Evolutionary conservation across 2,113 vertebrate species (phyloP), one percentile per base, ranked within the genome.

Genomic region (Elephas maximus): DNA sequence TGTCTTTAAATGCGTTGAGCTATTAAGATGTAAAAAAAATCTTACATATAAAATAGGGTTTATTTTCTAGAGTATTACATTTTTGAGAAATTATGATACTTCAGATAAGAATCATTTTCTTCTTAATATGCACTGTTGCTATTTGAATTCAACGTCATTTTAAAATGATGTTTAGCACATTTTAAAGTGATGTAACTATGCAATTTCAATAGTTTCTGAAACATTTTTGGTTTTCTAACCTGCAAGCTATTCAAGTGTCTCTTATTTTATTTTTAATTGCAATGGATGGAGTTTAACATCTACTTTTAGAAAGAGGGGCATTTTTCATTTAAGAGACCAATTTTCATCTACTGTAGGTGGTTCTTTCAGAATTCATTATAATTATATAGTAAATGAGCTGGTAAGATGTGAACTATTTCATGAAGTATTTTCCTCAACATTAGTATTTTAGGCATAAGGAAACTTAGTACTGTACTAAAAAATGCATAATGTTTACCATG

Each of bases 341-440:
- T 77, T 98, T 78, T 96, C 91, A 96, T 96, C 78, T 88, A 18
- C 18, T 87, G n/a, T 63, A 92, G 48, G 57, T 41, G 90, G 85
- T 48, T 41, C 77, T 95, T 96, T 96, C 23, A 93, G 73, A 90
- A 96, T 20, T 84, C 37, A 28, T 73, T 63, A 88, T 95, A 97
- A 96, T 97, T 97, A 44, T 51, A 92, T 90, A 69, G 95, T 97
- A 86, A 60, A 91, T 82, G 57, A 87, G 23, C 62, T 95, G 87
- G 91, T 81, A 85, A 94, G 14, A 83, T 80, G 23, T 86, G 77
- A 85, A 91, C 94, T 93, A 93, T 95, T 98, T 97, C 88, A 91
- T 95, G 65, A 97, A 95, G 30, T 85, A 41, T 74, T 98, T 98
- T 98, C 33, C n/a, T 60, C 96, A 94, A 80, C 41, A 65, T 97